These are phyloP conservation scores for Tineola bisselliella DNA, from an alignment of 2,888 invertebrate genomes.

Conservation along the genomic window DNA sequence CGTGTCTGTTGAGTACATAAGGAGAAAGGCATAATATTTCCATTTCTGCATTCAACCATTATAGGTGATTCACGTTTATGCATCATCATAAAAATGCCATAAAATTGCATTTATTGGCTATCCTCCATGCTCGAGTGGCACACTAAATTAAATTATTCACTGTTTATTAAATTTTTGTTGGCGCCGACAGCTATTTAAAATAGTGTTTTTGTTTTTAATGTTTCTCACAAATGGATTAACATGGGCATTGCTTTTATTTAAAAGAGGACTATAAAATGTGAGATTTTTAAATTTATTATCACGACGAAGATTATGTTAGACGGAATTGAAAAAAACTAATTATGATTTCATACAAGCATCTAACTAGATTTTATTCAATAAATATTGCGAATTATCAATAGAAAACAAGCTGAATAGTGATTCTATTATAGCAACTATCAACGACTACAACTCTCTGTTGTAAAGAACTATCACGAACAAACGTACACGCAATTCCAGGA, in stretches of 20 bases:
- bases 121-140: slow-evolving; percentile 54
- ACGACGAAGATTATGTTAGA: no score
- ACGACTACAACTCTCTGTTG: no score
- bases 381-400: no score
- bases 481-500: no score
- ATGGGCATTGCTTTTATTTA: background rate
- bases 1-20: background rate
- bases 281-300: background rate
- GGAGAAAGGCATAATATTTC: slow-evolving; percentile 9
- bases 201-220: slow-evolving; percentile 40
- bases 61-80: slow-evolving; percentile 58
- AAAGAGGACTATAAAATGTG: background rate
- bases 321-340: no score
- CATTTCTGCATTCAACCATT: slow-evolving; percentile 15
- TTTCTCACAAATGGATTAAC: slow-evolving; percentile 6
- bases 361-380: no score
- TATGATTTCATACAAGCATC: no score
- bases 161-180: slow-evolving; percentile 63
- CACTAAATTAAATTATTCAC: slow-evolving; percentile 59
- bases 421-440: no score
- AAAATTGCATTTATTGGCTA: slow-evolving; percentile 62
- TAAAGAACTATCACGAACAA: no score
- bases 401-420: no score
- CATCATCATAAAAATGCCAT: slow-evolving; percentile 64
- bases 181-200: slow-evolving; percentile 48